Percentiles rank a stretch among this genome's conserved stretches.
phyloP scores from a whole-genome alignment of 2,113 vertebrate species.

The Crotalus tigris region DNA sequence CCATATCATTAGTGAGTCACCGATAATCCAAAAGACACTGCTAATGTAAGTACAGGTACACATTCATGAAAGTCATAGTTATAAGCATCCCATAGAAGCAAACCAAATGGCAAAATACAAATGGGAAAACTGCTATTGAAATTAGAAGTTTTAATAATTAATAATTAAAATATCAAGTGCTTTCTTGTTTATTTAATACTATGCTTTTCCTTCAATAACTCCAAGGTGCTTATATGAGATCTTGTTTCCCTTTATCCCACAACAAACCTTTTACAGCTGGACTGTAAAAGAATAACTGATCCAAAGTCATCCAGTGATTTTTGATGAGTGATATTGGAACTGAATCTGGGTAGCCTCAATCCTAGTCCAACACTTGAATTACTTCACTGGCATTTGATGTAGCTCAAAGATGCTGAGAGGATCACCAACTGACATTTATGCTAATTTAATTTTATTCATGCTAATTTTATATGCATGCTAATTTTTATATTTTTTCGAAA shows the following conservation, averaged over 20 bases:
- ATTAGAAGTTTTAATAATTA: background rate
- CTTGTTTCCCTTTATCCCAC: background rate
- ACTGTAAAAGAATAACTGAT: background rate
- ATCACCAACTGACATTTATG: background rate
- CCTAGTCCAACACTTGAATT: background rate
- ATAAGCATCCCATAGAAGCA: background rate
- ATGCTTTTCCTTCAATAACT: background rate
- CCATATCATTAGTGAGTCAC: background rate
- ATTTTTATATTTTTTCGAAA: background rate
- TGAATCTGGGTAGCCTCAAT: background rate
- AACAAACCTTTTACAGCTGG: background rate
- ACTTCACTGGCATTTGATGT: background rate
- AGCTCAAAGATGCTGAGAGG: background rate
- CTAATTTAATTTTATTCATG: background rate
- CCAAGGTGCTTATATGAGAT: background rate
- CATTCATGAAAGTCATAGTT: background rate
- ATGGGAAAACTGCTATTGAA: background rate
- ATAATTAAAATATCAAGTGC: background rate
- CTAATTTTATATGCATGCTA: background rate
- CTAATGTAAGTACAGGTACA: background rate
- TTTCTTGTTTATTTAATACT: background rate
- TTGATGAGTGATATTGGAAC: background rate
- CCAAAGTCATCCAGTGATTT: background rate
- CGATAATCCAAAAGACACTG: background rate
- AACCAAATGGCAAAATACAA: background rate